Conservation (phyloP, 2,888 invertebrate species). For the Lasioglossum pauxillum region DNA sequence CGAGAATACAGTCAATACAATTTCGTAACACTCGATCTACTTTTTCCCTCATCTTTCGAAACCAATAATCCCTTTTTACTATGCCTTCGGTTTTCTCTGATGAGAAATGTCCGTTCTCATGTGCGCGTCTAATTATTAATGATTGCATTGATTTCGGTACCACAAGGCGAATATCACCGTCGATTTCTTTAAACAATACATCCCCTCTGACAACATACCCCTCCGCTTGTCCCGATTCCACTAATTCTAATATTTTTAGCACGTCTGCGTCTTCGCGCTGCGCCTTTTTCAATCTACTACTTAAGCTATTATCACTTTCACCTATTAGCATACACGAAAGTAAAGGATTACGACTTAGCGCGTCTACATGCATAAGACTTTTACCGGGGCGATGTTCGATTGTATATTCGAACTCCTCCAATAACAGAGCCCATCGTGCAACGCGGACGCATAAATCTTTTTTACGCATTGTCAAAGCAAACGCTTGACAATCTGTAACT, state of each 20-base stretch:
- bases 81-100: neutral
- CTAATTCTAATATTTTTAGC: neutral
- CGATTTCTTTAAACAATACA: neutral
- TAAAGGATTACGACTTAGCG: neutral
- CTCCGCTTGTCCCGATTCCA: neutral
- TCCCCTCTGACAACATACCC: neutral
- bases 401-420: neutral
- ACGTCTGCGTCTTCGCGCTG: neutral
- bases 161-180: neutral
- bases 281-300: neutral
- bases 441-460: neutral
- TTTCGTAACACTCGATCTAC: no score
- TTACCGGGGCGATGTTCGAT: neutral
- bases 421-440: neutral
- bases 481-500: neutral
- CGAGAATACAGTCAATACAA: no score
- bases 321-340: neutral
- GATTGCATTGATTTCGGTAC: slow-evolving; percentile 5
- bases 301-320: neutral
- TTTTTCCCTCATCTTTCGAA: no score
- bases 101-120: slow-evolving; percentile 5
- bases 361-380: neutral
- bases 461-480: neutral
- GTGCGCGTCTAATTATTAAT: neutral
- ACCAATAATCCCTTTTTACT: neutral